These are phyloP conservation scores for Addax nasomaculatus DNA, from an alignment of 2,113 vertebrate genomes.

Conservation along the genomic window DNA sequence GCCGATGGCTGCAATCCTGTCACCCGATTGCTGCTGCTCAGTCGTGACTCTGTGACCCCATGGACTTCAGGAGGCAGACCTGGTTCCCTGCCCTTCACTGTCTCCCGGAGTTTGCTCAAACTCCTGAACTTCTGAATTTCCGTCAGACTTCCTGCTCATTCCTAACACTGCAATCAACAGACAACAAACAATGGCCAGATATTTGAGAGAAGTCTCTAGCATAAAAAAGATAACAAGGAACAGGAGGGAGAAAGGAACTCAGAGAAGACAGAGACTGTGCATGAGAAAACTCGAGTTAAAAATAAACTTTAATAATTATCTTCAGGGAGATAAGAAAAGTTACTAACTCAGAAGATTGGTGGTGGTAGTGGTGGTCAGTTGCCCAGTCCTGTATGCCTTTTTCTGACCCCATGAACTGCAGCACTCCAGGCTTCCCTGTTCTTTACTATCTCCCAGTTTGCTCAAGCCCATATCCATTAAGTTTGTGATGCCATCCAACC, in stretches of 20 bases:
- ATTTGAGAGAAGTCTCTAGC: neutral
- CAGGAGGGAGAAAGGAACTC: neutral
- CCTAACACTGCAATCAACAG: neutral
- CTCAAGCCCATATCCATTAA: neutral
- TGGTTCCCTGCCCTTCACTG: neutral
- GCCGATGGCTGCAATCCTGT: neutral
- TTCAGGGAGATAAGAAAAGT: neutral
- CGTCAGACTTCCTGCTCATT: neutral
- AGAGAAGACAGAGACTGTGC: neutral
- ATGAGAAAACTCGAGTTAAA: neutral
- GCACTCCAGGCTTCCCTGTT: neutral
- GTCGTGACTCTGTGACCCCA: neutral
- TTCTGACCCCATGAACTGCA: neutral
- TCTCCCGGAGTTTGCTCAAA: neutral
- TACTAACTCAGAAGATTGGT: neutral
- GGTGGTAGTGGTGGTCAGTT: neutral
- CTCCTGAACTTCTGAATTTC: neutral
- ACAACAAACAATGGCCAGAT: neutral
- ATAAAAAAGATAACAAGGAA: neutral
- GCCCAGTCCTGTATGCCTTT: neutral
- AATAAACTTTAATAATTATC: neutral
- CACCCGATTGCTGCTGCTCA: neutral
- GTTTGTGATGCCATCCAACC: neutral
- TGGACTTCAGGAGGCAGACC: neutral
- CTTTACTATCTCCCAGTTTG: neutral